Evolutionary conservation across 2,888 invertebrate species (phyloP).

Genomic region (Gymnocheta viridis): DNA sequence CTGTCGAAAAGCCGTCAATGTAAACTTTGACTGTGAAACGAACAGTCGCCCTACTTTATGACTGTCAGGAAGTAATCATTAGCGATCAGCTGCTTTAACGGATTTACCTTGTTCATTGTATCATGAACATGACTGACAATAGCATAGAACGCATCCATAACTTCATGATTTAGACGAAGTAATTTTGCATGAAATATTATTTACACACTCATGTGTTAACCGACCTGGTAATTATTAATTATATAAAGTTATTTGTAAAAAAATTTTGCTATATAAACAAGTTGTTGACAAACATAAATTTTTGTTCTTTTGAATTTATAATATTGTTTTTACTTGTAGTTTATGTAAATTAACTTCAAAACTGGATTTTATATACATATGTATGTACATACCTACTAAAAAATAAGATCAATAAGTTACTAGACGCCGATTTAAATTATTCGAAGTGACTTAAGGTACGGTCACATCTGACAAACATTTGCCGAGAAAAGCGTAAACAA

Average conservation of each 20-base stretch:
- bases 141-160: too few relatives aligned
- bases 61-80: too few relatives aligned
- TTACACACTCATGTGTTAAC: not conserved
- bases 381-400: not conserved
- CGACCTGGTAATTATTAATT: not conserved
- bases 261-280: slow-evolving; percentile 41
- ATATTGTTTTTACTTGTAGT: slow-evolving; percentile 20
- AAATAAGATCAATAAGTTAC: not conserved
- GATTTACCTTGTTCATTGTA: too few relatives aligned
- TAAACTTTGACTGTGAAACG: too few relatives aligned
- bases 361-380: slow-evolving; percentile 28
- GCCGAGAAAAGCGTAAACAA: too few relatives aligned
- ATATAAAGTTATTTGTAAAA: not conserved
- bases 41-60: too few relatives aligned
- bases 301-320: slow-evolving; percentile 28
- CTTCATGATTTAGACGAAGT: too few relatives aligned
- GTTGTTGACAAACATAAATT: slow-evolving; percentile 25
- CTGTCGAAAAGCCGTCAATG: too few relatives aligned
- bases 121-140: too few relatives aligned
- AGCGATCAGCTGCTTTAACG: too few relatives aligned
- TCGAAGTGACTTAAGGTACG: not conserved
- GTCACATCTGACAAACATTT: too few relatives aligned
- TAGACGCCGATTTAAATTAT: not conserved
- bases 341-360: slow-evolving; percentile 38
- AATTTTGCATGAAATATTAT: not conserved